Conservation (phyloP, 2,113 vertebrate genomes). For the Neoarius graeffei region DNA sequence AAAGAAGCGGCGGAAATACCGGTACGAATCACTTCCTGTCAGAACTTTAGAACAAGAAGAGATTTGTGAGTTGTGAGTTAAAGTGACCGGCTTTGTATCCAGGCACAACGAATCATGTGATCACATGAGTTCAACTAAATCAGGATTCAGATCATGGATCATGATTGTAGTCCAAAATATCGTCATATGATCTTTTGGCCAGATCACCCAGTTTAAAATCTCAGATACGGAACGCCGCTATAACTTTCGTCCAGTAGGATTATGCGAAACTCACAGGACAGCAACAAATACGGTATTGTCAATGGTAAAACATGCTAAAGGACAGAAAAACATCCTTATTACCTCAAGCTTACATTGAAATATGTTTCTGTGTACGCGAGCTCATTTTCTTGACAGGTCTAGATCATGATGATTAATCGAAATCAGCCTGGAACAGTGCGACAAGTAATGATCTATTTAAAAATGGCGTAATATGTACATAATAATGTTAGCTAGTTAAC, state of each 20-base stretch:
- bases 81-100: too few species aligned
- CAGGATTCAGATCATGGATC: too few species aligned
- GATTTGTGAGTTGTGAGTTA: too few species aligned
- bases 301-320: background rate
- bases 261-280: background rate
- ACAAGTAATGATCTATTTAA: background rate
- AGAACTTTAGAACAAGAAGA: too few species aligned
- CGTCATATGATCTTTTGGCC: too few species aligned
- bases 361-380: background rate
- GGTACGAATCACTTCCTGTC: too few species aligned
- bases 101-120: too few species aligned
- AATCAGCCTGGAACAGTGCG: background rate
- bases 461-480: background rate
- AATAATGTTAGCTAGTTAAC: background rate
- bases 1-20: too few species aligned
- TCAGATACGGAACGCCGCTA: background rate
- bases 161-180: too few species aligned
- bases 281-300: background rate
- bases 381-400: background rate
- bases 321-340: background rate
- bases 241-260: background rate
- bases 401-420: background rate
- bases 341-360: background rate
- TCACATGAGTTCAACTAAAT: too few species aligned
- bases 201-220: background rate